phyloP scores from a whole-genome alignment of 2,113 vertebrate species.

The Felis catus region DNA sequence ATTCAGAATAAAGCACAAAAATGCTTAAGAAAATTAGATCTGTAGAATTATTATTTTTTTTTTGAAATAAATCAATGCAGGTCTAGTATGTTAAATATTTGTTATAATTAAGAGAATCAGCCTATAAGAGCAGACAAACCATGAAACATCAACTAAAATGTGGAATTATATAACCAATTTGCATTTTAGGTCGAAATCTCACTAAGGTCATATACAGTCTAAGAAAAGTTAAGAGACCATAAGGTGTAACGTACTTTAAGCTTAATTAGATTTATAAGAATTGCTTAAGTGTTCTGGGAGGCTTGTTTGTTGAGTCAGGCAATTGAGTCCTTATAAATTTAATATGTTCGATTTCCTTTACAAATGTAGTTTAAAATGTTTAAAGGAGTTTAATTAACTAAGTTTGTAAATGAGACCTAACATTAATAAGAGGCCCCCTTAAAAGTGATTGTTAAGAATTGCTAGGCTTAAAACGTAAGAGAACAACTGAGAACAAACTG shows the following conservation, averaged over 20 bases:
- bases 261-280: slow-evolving; percentile 73
- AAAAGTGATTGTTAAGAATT: slow-evolving; percentile 63
- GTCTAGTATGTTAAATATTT: slow-evolving; percentile 9
- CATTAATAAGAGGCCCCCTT: slow-evolving; percentile 68
- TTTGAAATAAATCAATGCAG: neutral
- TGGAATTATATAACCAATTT: neutral
- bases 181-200: neutral
- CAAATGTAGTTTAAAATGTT: slow-evolving; percentile 73
- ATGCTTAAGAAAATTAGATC: neutral
- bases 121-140: neutral
- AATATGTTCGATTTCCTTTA: slow-evolving; percentile 78
- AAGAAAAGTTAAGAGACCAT: slow-evolving; percentile 11
- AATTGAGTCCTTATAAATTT: slow-evolving; percentile 73
- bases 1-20: neutral
- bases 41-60: neutral
- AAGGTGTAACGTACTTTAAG: slow-evolving; percentile 47
- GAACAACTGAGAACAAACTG: too few species aligned
- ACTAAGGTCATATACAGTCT: neutral
- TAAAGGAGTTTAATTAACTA: slow-evolving; percentile 76
- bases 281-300: slow-evolving; percentile 52
- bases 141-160: neutral
- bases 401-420: slow-evolving; percentile 74
- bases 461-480: neutral
- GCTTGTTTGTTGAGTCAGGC: slow-evolving; percentile 71
- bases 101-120: neutral